Conservation (phyloP, 2,888 invertebrate species). For the Rhodophaea formosa region DNA sequence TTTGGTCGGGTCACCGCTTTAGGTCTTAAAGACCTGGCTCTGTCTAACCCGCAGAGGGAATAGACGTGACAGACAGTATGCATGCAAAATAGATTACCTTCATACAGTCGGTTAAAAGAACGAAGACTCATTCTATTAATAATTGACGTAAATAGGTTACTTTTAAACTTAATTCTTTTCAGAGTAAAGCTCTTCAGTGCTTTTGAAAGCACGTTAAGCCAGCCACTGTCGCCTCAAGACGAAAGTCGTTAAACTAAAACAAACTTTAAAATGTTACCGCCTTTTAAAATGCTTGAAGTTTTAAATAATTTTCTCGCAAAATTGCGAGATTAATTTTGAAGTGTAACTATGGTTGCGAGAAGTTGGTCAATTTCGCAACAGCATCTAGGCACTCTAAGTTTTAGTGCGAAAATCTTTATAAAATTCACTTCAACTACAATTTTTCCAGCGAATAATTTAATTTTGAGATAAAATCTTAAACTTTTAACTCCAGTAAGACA, state of each 20-base stretch:
- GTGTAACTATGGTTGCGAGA: not conserved
- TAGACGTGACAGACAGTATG: too few relatives aligned
- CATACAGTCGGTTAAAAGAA: too few relatives aligned
- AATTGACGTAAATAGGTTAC: not conserved
- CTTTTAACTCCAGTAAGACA: too few relatives aligned
- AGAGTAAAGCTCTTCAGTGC: slow-evolving; percentile 6
- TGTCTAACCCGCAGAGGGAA: too few relatives aligned
- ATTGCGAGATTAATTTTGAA: slow-evolving; percentile 7
- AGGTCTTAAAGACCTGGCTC: too few relatives aligned
- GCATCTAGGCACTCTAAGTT: too few relatives aligned
- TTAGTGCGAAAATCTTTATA: too few relatives aligned
- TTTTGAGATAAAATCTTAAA: too few relatives aligned
- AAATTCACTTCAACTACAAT: too few relatives aligned
- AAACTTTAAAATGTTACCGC: slow-evolving; percentile 12
- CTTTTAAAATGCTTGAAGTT: slow-evolving; percentile 1
- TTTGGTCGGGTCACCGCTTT: too few relatives aligned
- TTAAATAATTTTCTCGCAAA: not conserved
- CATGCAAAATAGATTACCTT: too few relatives aligned
- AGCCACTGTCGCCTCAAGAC: slow-evolving; percentile 10
- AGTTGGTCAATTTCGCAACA: not conserved
- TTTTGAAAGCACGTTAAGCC: slow-evolving; percentile 9
- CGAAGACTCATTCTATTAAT: not conserved
- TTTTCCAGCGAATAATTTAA: too few relatives aligned
- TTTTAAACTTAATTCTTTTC: slow-evolving; percentile 2
- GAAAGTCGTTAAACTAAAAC: slow-evolving; percentile 13